Conservation (phyloP, 1,140 invertebrate genomes). For the Drosophila funebris region DNA sequence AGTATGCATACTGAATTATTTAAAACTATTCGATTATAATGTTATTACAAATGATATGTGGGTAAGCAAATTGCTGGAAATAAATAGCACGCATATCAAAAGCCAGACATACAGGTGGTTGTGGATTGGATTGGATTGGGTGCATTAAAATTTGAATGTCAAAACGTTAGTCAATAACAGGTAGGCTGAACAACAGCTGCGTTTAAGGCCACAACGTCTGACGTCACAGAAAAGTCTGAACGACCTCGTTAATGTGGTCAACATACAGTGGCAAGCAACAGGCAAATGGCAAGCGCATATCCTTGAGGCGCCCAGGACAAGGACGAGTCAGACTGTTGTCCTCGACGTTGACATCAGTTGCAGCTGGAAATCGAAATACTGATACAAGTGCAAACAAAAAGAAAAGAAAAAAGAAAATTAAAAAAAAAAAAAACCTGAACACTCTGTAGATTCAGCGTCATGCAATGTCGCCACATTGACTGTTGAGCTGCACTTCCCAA, state of each 20-base stretch:
- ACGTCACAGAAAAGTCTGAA: conserved; percentile 26
- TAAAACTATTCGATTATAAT: too few relatives aligned
- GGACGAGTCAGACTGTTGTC: conserved; percentile 8
- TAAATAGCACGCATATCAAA: neutral
- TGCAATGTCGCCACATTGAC: conserved; percentile 18
- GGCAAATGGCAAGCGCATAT: conserved; percentile 18
- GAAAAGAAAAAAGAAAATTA: neutral
- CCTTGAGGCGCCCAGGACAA: conserved; percentile 22
- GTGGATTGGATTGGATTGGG: neutral
- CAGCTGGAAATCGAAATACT: conserved; percentile 10
- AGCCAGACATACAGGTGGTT: neutral
- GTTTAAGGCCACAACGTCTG: conserved; percentile 21
- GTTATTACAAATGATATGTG: too few relatives aligned
- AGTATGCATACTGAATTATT: neutral
- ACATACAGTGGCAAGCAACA: conserved; percentile 10
- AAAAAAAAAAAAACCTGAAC: neutral
- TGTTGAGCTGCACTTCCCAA: neutral
- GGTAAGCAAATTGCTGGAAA: neutral
- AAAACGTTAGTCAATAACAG: conserved; percentile 21
- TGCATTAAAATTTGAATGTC: conserved; percentile 1
- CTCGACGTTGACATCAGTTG: conserved; percentile 10
- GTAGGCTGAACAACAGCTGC: neutral
- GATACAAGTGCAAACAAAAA: neutral
- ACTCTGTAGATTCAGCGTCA: neutral
- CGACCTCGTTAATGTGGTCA: conserved; percentile 1